Evolutionary conservation across 2,113 vertebrate genomes (phyloP).

Genomic region (Lonchura striata): DNA sequence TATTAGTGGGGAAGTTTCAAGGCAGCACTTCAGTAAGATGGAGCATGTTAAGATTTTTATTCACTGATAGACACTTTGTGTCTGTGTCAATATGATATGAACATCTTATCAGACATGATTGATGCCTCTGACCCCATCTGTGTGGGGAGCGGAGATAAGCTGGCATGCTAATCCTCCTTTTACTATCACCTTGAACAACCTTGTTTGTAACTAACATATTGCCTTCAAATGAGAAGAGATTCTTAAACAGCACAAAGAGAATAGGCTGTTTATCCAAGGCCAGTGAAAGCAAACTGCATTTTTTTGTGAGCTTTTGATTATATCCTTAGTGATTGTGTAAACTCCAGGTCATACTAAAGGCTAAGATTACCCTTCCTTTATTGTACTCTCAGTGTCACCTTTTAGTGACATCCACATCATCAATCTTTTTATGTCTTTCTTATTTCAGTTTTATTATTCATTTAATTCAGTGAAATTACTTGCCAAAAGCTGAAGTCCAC

Average conservation of each 20-base stretch:
- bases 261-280: not conserved
- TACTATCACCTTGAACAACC: slow-evolving; percentile 51
- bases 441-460: not conserved
- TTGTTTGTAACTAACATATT: slow-evolving; percentile 1
- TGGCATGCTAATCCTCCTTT: slow-evolving; percentile 46
- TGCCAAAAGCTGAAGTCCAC: not conserved
- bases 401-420: not conserved
- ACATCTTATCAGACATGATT: not conserved
- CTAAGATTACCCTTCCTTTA: not conserved
- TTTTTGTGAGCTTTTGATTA: slow-evolving; percentile 12
- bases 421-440: not conserved
- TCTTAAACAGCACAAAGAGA: not conserved
- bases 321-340: not conserved
- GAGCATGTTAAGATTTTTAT: not conserved
- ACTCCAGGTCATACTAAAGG: not conserved
- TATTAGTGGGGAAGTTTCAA: slow-evolving; percentile 2
- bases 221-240: not conserved
- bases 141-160: slow-evolving; percentile 23
- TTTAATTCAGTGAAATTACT: not conserved
- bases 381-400: not conserved
- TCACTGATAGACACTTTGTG: not conserved
- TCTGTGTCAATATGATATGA: slow-evolving; percentile 64
- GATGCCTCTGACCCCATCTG: slow-evolving; percentile 12
- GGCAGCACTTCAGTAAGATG: not conserved
- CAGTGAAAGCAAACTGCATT: not conserved